Percentiles rank a stretch among this genome's conserved stretches.
Conservation (phyloP, 2,113 vertebrate genomes). For the Empidonax traillii region DNA sequence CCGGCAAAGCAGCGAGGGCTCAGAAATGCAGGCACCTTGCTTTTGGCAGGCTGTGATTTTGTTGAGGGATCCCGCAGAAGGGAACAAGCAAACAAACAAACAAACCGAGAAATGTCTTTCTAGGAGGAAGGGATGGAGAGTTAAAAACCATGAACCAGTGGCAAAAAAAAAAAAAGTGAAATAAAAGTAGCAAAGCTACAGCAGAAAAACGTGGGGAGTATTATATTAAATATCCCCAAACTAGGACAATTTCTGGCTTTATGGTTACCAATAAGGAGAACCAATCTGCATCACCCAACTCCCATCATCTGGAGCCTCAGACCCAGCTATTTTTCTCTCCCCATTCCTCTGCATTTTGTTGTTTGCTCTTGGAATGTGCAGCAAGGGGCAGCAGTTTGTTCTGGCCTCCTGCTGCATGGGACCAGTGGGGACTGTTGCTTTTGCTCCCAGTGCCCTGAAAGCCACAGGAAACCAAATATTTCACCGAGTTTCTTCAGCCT, state of each 20-base stretch:
- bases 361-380: not conserved
- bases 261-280: not conserved
- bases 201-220: not conserved
- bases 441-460: not conserved
- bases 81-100: not conserved
- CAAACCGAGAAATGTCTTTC: not conserved
- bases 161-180: not conserved
- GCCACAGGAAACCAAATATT: not conserved
- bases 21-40: not conserved
- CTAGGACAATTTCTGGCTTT: not conserved
- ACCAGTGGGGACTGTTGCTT: not conserved
- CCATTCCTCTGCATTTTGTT: not conserved
- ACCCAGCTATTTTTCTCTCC: not conserved
- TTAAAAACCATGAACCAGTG: not conserved
- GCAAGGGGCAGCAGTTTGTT: fast-evolving
- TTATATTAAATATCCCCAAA: not conserved
- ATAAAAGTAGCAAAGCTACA: not conserved
- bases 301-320: not conserved
- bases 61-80: not conserved
- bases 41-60: slow-evolving; percentile 3
- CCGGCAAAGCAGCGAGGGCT: not conserved
- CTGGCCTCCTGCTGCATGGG: not conserved
- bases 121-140: not conserved
- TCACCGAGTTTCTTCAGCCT: not conserved
- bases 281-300: not conserved